Base-by-base conservation (phyloP, 2,797 vertebrate species). In the Coregonus suidteri region DNA sequence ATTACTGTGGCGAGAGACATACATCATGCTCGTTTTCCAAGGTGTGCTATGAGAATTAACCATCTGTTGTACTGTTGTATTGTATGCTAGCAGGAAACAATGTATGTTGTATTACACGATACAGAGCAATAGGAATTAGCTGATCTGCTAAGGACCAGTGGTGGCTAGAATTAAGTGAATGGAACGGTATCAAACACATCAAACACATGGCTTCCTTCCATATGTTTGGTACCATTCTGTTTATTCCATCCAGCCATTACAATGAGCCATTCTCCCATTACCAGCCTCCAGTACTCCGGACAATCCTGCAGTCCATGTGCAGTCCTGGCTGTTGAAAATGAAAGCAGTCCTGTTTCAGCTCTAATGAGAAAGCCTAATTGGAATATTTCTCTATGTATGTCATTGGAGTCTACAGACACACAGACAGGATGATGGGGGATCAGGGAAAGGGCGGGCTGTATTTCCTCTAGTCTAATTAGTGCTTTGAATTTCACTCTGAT, bases 391-490 rank as follows among this genome's bases (percentile, higher is more conserved):
- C 79, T 52, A 80, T 64, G 78, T 41, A 51, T 47, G 77, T 82
- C 80, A 78, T 74, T 85, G 80, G 74, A 62, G 68, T 53, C 80
- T 14, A 47, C 65, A 74, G 83, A 79, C 77, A 84, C 75, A 83
- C 79, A 79, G 77, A 84, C 74, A 5, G 30, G 66, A 66, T 83
- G 67, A 69, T 52, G 72, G 54, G 37, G 66, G 2, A 54, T 62
- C 25, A n/a, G 31, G 25, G 30, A 25, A 25, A 51, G 76, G 62
- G 37, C 30, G 15, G 54, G 72, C 71, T 83, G 75, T 71, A 75
- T 79, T 73, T 71, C 70, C 56, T 82, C 66, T 75, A 72, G 82
- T 85, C 86, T 87, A 88, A 87, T 87, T 86, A 84, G 77, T 52
- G 81, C 78, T 84, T 66, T 76, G 78, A 88, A 86, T 73, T 74